Conservation (phyloP, 2,113 vertebrate genomes). For the Podiceps cristatus region DNA sequence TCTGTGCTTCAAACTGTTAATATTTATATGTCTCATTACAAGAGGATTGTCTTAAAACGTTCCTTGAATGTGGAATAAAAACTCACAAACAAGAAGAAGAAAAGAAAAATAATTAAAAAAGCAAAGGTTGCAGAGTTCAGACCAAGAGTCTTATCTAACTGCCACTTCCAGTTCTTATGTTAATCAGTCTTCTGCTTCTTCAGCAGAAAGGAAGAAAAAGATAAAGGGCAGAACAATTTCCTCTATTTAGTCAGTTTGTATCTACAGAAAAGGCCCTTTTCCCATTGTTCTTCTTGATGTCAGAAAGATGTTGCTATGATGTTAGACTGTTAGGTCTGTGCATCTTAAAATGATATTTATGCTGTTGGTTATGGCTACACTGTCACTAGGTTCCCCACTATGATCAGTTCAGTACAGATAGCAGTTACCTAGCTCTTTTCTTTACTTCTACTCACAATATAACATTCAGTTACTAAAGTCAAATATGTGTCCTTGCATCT, state of each 20-base stretch:
- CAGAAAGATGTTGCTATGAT: background rate
- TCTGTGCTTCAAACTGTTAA: background rate
- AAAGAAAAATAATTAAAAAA: background rate
- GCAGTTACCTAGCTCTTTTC: background rate
- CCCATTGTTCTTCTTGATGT: background rate
- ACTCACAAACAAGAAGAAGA: background rate
- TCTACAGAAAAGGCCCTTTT: background rate
- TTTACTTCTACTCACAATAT: background rate
- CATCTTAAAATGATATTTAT: background rate
- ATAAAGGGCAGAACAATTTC: background rate
- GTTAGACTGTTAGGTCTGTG: background rate
- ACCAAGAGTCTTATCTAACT: background rate
- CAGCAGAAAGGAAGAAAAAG: background rate
- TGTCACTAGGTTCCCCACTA: background rate
- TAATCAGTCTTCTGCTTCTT: background rate
- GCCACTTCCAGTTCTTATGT: background rate
- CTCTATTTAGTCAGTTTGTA: background rate
- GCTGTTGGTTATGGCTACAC: background rate
- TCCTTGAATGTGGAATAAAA: background rate
- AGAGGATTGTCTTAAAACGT: background rate
- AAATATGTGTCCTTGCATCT: background rate
- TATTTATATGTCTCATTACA: background rate
- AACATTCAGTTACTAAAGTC: background rate
- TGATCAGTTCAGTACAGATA: background rate
- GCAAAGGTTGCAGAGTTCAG: background rate